phyloP scores from a whole-genome alignment of 1,140 invertebrate genomes.

The Dryas iulia region DNA sequence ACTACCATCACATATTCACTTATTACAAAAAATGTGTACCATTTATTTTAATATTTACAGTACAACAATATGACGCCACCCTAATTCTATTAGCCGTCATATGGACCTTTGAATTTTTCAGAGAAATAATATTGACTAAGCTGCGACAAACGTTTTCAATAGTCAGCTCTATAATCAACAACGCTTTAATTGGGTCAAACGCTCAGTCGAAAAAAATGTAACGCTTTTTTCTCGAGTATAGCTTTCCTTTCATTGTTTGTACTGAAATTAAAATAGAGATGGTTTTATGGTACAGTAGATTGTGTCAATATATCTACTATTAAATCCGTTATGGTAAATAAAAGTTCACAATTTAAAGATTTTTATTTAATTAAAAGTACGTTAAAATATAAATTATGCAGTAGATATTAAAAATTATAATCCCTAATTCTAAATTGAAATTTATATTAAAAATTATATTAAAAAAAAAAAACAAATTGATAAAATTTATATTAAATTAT shows the following conservation, averaged over 20 bases:
- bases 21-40: too few species aligned
- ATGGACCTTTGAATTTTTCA: slow-evolving; percentile 25
- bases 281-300: not conserved
- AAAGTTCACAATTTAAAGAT: too few species aligned
- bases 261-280: not conserved
- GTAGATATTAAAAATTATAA: too few species aligned
- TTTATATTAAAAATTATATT: too few species aligned
- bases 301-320: not conserved
- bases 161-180: slow-evolving; percentile 14
- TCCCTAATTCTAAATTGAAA: too few species aligned
- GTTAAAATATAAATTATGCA: too few species aligned
- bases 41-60: not conserved
- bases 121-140: slow-evolving; percentile 20
- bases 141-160: slow-evolving; percentile 20
- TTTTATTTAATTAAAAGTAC: too few species aligned
- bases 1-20: not conserved
- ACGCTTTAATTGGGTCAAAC: slow-evolving; percentile 2
- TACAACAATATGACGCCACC: not conserved
- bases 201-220: not conserved
- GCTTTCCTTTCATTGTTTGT: not conserved
- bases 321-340: not conserved
- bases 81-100: slow-evolving; percentile 19
- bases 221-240: not conserved
- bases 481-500: too few species aligned
- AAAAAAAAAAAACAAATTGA: too few species aligned